A percentile compares a stretch with the other conserved stretches of the same genome.
phyloP scores from a whole-genome alignment of 2,113 vertebrate genomes.

The Oxyura jamaicensis region DNA sequence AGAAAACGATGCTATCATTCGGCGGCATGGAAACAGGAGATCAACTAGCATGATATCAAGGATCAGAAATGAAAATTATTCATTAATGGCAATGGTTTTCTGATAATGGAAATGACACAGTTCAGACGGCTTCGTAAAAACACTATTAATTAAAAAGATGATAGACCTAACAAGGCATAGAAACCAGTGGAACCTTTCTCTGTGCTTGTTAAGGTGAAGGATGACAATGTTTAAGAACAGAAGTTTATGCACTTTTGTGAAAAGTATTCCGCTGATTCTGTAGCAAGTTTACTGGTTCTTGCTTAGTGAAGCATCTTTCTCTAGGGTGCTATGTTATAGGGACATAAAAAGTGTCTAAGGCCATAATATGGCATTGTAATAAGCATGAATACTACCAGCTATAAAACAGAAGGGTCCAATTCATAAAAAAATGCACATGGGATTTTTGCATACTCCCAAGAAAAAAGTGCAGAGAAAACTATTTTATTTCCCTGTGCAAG shows the following conservation, averaged over 20 bases:
- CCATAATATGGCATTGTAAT: constrained; percentile 66
- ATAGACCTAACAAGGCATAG: constrained; percentile 97
- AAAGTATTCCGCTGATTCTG: constrained; percentile 41
- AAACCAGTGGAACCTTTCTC: constrained; percentile 82
- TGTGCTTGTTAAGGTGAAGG: constrained; percentile 79
- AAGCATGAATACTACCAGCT: constrained; percentile 58
- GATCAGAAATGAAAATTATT: constrained; percentile 99
- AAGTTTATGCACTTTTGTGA: constrained; percentile 66
- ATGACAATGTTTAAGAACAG: constrained; percentile 73
- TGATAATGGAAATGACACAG: constrained; percentile 99
- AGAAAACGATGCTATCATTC: constrained; percentile 98
- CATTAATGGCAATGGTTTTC: constrained; percentile 97
- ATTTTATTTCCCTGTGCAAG: constrained; percentile 60
- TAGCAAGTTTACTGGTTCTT: constrained; percentile 61
- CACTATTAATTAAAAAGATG: constrained; percentile 99
- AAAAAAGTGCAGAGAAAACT: constrained; percentile 27
- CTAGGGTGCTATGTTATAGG: constrained; percentile 59
- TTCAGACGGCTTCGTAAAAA: constrained; percentile 99
- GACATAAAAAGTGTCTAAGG: constrained; percentile 66
- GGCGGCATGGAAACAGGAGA: constrained; percentile 92
- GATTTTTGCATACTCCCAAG: constrained; percentile 64
- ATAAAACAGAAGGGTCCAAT: constrained; percentile 73
- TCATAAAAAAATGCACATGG: constrained; percentile 74
- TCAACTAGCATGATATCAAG: constrained; percentile 94
- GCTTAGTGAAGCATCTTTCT: constrained; percentile 69